Evolutionary conservation across 2,888 invertebrate genomes (phyloP).

Genomic region (Hecatera dysodea): DNA sequence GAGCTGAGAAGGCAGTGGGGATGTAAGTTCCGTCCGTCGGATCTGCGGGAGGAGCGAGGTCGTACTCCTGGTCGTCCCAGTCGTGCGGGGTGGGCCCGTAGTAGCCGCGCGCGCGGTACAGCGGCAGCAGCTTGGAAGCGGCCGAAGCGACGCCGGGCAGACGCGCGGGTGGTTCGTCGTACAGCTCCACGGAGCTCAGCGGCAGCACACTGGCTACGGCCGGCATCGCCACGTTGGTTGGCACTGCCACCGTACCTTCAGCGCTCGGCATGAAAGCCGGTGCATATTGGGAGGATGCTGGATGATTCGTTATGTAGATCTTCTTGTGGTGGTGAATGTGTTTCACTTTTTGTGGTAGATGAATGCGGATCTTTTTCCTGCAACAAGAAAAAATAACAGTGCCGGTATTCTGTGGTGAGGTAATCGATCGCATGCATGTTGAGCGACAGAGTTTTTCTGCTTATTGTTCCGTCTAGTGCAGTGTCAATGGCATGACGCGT

Average conservation of each 20-base stretch:
- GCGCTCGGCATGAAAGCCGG: slow-evolving; percentile 86
- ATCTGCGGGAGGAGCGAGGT: slow-evolving; percentile 78
- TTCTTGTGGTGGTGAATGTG: slow-evolving; percentile 90
- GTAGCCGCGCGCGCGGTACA: slow-evolving; percentile 87
- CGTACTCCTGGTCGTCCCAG: slow-evolving; percentile 83
- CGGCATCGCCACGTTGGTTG: slow-evolving; percentile 81
- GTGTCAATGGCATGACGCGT: slow-evolving; percentile 85
- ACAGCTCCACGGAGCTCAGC: slow-evolving; percentile 80
- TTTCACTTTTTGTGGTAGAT: slow-evolving; percentile 90
- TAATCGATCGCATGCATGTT: slow-evolving; percentile 80
- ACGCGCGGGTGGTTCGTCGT: slow-evolving; percentile 78
- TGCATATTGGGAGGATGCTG: slow-evolving; percentile 86
- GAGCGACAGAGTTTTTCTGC: slow-evolving; percentile 71
- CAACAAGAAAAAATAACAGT: slow-evolving; percentile 83
- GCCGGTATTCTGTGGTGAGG: slow-evolving; percentile 72
- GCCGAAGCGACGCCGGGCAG: slow-evolving; percentile 73
- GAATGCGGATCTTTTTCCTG: slow-evolving; percentile 91
- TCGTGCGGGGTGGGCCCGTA: slow-evolving; percentile 85
- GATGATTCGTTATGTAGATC: slow-evolving; percentile 89
- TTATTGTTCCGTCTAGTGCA: slow-evolving; percentile 80
- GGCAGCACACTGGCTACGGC: slow-evolving; percentile 80
- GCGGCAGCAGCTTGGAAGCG: slow-evolving; percentile 84
- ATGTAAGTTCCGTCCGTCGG: slow-evolving; percentile 73
- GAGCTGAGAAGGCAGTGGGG: slow-evolving; percentile 75
- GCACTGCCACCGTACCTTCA: slow-evolving; percentile 84